Conservation (phyloP, 2,797 vertebrate genomes). For the Odontamblyopus lacepedii region DNA sequence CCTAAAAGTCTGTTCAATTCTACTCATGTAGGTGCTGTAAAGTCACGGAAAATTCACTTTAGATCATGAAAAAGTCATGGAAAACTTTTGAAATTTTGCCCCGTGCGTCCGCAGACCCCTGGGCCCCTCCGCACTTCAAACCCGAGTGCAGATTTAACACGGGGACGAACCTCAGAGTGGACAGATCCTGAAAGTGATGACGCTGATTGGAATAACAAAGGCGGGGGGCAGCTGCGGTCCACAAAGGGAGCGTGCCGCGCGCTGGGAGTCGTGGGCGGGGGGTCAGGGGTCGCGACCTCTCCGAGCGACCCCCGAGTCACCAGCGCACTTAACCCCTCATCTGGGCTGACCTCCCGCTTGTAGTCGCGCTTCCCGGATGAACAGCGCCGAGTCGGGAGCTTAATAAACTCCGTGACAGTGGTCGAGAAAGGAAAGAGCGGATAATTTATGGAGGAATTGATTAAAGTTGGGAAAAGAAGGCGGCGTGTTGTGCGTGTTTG, state of each 20-base stretch:
- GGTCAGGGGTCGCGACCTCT: constrained; percentile 60
- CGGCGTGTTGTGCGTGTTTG: constrained; percentile 5
- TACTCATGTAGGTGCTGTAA: no score
- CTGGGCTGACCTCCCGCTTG: constrained; percentile 65
- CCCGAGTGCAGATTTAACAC: not conserved
- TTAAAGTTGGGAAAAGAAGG: not conserved
- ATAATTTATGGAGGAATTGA: constrained; percentile 31
- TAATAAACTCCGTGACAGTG: constrained; percentile 41
- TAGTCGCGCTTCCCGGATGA: constrained; percentile 46
- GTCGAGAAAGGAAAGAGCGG: constrained; percentile 26
- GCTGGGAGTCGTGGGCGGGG: constrained; percentile 35
- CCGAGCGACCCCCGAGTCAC: constrained; percentile 64
- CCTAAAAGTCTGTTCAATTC: no score
- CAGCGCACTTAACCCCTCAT: constrained; percentile 74
- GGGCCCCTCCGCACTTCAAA: not conserved
- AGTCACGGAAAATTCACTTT: no score
- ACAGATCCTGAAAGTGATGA: constrained; percentile 28
- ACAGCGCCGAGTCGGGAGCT: constrained; percentile 13
- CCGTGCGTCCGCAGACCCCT: not conserved
- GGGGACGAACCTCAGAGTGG: not conserved
- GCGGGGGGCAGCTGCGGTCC: constrained; percentile 56
- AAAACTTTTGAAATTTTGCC: no score
- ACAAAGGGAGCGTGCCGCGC: constrained; percentile 55
- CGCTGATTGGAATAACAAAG: constrained; percentile 65
- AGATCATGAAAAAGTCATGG: no score